These are phyloP conservation scores for Drosophila neotestacea DNA, from an alignment of 2,888 invertebrate genomes.

Conservation along the genomic window DNA sequence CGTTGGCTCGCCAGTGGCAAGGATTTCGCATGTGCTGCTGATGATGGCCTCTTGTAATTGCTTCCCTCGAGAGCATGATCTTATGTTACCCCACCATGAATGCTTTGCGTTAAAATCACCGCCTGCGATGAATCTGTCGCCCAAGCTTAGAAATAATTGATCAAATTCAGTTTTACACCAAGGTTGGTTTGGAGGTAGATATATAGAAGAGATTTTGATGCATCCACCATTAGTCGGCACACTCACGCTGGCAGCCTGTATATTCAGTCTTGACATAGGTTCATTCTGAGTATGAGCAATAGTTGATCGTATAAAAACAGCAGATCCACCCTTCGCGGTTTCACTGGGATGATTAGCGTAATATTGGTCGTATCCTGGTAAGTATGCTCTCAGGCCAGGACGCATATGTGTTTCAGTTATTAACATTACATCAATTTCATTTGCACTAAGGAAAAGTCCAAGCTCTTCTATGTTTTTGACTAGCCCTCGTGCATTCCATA, in stretches of 20 bases:
- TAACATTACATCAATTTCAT: conserved; percentile 12
- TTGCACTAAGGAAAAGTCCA: conserved; percentile 5
- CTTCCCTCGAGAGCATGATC: conserved; percentile 7
- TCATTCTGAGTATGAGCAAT: too few species aligned
- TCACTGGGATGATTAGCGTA: conserved; percentile 15
- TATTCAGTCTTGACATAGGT: too few species aligned
- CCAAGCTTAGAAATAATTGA: neutral
- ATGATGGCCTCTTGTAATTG: conserved; percentile 8
- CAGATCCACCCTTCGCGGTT: too few species aligned
- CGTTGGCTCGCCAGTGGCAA: conserved; percentile 15
- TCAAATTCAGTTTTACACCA: too few species aligned
- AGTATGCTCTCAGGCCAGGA: neutral
- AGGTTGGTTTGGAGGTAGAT: too few species aligned
- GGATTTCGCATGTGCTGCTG: conserved; percentile 7
- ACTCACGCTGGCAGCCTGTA: too few species aligned
- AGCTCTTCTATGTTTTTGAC: conserved; percentile 6
- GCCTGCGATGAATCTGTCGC: conserved; percentile 2
- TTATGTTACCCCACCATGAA: conserved; percentile 7
- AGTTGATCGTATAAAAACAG: too few species aligned
- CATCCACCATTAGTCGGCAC: too few species aligned
- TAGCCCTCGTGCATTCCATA: conserved; percentile 28
- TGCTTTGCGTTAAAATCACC: conserved; percentile 15
- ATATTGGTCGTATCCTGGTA: conserved; percentile 16
- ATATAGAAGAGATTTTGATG: too few species aligned
- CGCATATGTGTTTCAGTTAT: conserved; percentile 19